These are phyloP conservation scores for Orthonychiurus folsomi DNA, from an alignment of 2,888 invertebrate genomes.

Conservation along the genomic window DNA sequence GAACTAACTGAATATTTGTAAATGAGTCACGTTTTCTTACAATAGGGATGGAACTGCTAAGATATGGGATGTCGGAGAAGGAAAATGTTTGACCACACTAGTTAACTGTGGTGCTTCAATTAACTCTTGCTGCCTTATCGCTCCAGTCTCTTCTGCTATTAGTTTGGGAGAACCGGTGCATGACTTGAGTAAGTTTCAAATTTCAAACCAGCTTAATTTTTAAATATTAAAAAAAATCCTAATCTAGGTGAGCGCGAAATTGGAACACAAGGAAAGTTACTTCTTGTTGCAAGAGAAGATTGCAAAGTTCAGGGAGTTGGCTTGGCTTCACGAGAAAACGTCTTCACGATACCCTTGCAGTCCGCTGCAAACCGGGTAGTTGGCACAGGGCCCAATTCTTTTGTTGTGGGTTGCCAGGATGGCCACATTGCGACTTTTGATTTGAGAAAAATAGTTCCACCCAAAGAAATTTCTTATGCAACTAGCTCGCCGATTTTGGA, in stretches of 20 bases:
- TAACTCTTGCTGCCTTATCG: conserved; percentile 50
- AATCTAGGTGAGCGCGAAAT: conserved; percentile 49
- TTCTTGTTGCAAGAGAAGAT: conserved; percentile 56
- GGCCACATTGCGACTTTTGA: conserved; percentile 48
- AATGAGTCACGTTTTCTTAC: too few species aligned
- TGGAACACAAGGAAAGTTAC: conserved; percentile 54
- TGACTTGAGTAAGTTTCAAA: conserved; percentile 20
- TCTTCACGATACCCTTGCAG: conserved; percentile 46
- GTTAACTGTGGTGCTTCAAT: conserved; percentile 50
- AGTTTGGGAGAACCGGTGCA: conserved; percentile 14
- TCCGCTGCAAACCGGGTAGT: conserved; percentile 54
- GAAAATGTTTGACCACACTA: conserved; percentile 51
- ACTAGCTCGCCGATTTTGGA: conserved; percentile 33
- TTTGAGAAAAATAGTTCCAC: conserved; percentile 24
- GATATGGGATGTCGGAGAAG: conserved; percentile 61
- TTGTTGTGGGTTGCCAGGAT: conserved; percentile 54
- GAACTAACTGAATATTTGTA: too few species aligned
- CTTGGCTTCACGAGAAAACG: conserved; percentile 49
- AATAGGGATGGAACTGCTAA: conserved; percentile 60
- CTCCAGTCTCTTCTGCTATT: conserved; percentile 18
- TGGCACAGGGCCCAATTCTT: conserved; percentile 47
- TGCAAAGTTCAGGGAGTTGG: conserved; percentile 52
- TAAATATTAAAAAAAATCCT: conserved; percentile 2
- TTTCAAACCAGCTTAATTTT: neutral
- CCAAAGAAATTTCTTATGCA: conserved; percentile 22